Evolutionary conservation across 2,113 vertebrate species (phyloP), one percentile per base, ranked within the genome.

Genomic region (Procavia capensis): DNA sequence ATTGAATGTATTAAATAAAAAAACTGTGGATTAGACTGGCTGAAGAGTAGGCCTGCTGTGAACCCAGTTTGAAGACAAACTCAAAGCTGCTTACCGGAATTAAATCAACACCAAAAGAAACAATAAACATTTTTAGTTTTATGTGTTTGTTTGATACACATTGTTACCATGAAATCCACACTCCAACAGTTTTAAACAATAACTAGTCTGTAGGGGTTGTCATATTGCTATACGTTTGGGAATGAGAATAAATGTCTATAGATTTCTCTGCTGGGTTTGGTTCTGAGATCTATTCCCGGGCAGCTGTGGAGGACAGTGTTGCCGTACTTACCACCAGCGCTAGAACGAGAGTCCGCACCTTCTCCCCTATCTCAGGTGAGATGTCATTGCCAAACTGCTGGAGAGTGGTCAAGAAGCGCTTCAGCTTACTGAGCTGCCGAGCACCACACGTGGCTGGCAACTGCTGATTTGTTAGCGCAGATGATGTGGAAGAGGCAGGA

Each of bases 311-410:
- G 36, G 57, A 80, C 6, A 68, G 13, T n/a, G 63, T 96, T 36
- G 45, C 6, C 1, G 47, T 68, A 97, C 99, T 98, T 97, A 99
- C 99, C 99, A 99, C 99, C 1, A 99, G 97, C 0, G 99, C 99
- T 96, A 99, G 98, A 6, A 99, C 99, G 0, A 99, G 99, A 92
- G 98, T 99, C 27, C 99, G 99, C 95, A 99, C 99, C 88, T 99
- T 99, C 98, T 99, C 99, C 85, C 99, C 99, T 3, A 99, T 99
- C 98, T 99, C 99, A 0, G 99, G 99, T 0, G 99, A 99, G 95
- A 99, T 99, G 98, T 99, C 99, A 6, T 99, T 99, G 98, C 99
- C 99, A 39, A 99, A 99, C 98, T 99, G 99, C 96, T 99, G 99
- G 96, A 99, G 98, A 70, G 99, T 99, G 39, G 99, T 99, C 93